Evolutionary conservation across 1,140 invertebrate genomes (phyloP).

Genomic region (Paramacrobiotus metropolitanus): DNA sequence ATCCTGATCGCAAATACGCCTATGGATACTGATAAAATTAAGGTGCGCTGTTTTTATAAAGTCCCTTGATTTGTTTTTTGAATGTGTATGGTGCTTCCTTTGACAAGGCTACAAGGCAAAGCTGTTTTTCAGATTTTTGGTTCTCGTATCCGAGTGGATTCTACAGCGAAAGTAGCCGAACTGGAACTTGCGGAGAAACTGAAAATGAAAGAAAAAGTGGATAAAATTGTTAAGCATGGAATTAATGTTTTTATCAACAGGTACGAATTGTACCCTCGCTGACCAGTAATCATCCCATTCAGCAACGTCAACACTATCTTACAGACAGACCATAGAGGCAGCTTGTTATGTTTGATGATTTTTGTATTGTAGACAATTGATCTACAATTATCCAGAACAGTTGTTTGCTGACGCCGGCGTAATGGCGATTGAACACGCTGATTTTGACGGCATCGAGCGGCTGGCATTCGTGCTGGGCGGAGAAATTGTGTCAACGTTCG

Average conservation of each 20-base stretch:
- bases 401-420: constrained; percentile 90
- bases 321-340: not conserved
- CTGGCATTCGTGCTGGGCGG: constrained; percentile 70
- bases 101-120: too few species aligned
- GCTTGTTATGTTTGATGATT: not conserved
- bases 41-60: too few species aligned
- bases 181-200: constrained; percentile 92
- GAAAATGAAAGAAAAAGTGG: constrained; percentile 98
- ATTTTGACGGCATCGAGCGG: constrained; percentile 96
- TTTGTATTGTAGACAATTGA: constrained; percentile 50
- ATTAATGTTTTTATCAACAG: constrained; percentile 98
- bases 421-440: constrained; percentile 99
- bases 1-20: constrained; percentile 99
- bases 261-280: constrained; percentile 18
- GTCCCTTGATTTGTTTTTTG: too few species aligned
- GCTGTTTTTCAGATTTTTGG: too few species aligned
- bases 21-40: constrained; percentile 99
- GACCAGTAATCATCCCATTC: constrained; percentile 2
- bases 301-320: not conserved
- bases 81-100: too few species aligned
- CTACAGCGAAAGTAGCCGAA: constrained; percentile 91
- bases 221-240: constrained; percentile 81
- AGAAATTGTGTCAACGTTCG: constrained; percentile 97
- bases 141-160: constrained; percentile 86
- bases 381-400: constrained; percentile 99